phyloP scores from a whole-genome alignment of 2,888 invertebrate species.

The Teleogryllus oceanicus region DNA sequence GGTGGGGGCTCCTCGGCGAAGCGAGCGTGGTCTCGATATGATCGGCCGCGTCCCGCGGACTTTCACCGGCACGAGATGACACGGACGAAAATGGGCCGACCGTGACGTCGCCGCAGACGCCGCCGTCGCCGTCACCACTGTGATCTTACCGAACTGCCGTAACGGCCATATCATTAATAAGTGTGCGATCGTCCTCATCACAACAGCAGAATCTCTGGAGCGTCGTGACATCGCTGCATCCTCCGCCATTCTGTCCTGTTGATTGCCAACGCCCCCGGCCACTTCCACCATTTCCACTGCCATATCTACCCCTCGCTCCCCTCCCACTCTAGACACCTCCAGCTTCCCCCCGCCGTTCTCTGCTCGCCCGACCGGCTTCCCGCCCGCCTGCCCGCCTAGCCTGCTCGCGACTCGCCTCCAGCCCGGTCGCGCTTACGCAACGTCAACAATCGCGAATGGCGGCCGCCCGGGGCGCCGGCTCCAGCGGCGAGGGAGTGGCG shows the following conservation, averaged over 20 bases:
- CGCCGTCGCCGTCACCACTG: neutral
- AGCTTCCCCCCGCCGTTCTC: no score
- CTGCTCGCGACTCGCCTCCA: neutral
- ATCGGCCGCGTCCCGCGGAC: neutral
- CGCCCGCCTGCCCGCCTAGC: neutral
- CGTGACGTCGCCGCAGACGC: neutral
- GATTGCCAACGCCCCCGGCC: neutral
- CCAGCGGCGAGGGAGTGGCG: conserved; percentile 4
- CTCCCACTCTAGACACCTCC: no score
- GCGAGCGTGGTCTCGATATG: no score
- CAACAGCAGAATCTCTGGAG: no score
- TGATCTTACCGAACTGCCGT: no score
- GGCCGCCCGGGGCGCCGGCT: neutral
- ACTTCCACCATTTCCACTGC: neutral
- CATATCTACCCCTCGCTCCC: no score
- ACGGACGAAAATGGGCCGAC: neutral
- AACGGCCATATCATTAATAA: no score
- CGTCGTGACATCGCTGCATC: no score
- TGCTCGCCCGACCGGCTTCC: no score
- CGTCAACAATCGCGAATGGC: conserved; percentile 6
- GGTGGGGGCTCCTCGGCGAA: no score
- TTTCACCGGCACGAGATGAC: conserved; percentile 3
- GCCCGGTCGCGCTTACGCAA: neutral
- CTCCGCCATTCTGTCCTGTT: no score
- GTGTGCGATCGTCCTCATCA: no score